These are phyloP conservation scores for Lipophrys pholis DNA, from an alignment of 2,113 vertebrate genomes.

Conservation along the genomic window DNA sequence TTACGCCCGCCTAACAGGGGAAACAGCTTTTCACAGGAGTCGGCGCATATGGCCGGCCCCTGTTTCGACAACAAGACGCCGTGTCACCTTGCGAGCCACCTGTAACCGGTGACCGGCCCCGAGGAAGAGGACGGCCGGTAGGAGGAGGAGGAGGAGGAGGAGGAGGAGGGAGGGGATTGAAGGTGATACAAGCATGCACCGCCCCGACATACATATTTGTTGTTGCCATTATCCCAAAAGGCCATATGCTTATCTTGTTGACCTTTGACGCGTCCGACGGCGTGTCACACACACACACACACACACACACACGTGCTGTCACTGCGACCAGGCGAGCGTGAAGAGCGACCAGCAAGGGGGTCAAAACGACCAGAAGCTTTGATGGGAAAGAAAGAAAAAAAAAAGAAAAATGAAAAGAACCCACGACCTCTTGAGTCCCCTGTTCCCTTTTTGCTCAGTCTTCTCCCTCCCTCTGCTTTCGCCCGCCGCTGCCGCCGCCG, in stretches of 20 bases:
- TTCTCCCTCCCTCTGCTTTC: neutral
- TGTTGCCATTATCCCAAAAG: constrained; percentile 58
- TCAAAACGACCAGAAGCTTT: constrained; percentile 56
- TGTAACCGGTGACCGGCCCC: constrained; percentile 63
- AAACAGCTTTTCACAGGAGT: constrained; percentile 72
- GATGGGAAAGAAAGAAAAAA: no score
- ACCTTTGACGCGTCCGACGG: constrained; percentile 67
- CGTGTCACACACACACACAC: constrained; percentile 56
- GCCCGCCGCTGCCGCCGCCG: neutral
- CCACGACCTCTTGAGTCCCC: constrained; percentile 12
- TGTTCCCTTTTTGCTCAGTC: constrained; percentile 18
- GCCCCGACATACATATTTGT: constrained; percentile 62
- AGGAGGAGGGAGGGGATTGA: constrained; percentile 9
- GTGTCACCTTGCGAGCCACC: constrained; percentile 81
- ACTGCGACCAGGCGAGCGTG: constrained; percentile 61
- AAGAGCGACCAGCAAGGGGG: constrained; percentile 64
- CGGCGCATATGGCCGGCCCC: constrained; percentile 68
- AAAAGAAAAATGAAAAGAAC: constrained; percentile 27
- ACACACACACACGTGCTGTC: constrained; percentile 57
- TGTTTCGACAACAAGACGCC: constrained; percentile 72
- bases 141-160: neutral
- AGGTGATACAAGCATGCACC: constrained; percentile 40
- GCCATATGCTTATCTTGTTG: constrained; percentile 79
- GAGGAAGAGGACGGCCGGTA: neutral
- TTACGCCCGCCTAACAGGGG: constrained; percentile 67